Conservation (phyloP, 2,113 vertebrate species). For the Melanocharis versteri region DNA sequence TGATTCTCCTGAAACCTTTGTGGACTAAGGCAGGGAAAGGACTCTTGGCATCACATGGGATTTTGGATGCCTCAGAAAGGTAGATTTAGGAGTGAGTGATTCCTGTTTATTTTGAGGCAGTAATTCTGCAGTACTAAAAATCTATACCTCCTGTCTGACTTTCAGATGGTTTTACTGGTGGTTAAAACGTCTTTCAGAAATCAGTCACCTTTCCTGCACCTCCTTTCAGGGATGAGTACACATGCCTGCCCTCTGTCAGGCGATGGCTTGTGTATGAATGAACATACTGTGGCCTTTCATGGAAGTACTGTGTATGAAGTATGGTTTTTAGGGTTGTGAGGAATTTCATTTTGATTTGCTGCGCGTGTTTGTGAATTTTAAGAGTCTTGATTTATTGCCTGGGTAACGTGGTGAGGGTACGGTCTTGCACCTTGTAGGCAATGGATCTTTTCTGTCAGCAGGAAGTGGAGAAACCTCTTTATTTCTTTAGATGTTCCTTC, state of each 20-base stretch:
- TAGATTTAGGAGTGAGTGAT: not conserved
- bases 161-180: not conserved
- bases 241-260: not conserved
- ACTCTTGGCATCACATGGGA: not conserved
- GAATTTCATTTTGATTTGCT: not conserved
- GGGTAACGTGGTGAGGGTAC: accelerated
- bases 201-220: not conserved
- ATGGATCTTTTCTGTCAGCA: not conserved
- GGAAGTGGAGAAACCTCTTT: not conserved
- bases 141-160: not conserved
- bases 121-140: not conserved
- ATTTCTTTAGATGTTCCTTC: not conserved
- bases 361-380: not conserved
- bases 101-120: not conserved
- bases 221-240: not conserved
- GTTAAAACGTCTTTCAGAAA: not conserved
- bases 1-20: not conserved
- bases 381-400: not conserved
- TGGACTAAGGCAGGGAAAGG: not conserved
- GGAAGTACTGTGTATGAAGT: not conserved
- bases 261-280: not conserved
- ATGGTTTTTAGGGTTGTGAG: not conserved
- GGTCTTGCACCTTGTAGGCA: not conserved
- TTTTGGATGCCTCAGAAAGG: not conserved
- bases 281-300: not conserved